phyloP scores from a whole-genome alignment of 1,140 invertebrate species.

The Papilio xuthus region DNA sequence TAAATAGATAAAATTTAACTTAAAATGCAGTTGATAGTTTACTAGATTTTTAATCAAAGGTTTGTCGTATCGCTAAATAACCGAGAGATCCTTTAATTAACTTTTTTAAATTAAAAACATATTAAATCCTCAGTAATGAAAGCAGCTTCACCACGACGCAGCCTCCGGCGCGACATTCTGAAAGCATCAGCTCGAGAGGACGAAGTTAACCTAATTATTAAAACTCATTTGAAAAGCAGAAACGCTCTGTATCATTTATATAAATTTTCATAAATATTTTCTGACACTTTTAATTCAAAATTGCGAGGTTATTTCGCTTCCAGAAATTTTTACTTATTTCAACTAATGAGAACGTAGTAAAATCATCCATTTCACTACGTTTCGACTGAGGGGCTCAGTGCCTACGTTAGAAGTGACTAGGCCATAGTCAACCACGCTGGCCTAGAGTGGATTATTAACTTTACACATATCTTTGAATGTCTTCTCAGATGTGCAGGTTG shows the following conservation, averaged over 20 bases:
- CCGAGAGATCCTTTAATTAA: background rate
- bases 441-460: too few relatives aligned
- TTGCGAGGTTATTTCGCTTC: background rate
- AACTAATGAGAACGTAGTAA: too few relatives aligned
- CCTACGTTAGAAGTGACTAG: too few relatives aligned
- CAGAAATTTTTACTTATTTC: too few relatives aligned
- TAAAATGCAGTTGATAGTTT: background rate
- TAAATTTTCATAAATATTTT: background rate
- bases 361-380: too few relatives aligned
- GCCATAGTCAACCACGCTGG: too few relatives aligned
- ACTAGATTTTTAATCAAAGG: background rate
- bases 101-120: background rate
- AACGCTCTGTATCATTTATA: background rate
- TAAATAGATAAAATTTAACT: background rate
- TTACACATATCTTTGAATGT: too few relatives aligned
- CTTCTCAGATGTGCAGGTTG: too few relatives aligned
- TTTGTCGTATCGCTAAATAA: background rate
- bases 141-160: background rate
- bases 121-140: background rate
- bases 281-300: background rate
- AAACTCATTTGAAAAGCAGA: background rate
- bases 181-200: background rate
- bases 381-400: too few relatives aligned
- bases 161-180: background rate
- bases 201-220: conserved; percentile 11